Evolutionary conservation across 1,140 invertebrate genomes (phyloP).

Genomic region (Zaprionus gabonicus): DNA sequence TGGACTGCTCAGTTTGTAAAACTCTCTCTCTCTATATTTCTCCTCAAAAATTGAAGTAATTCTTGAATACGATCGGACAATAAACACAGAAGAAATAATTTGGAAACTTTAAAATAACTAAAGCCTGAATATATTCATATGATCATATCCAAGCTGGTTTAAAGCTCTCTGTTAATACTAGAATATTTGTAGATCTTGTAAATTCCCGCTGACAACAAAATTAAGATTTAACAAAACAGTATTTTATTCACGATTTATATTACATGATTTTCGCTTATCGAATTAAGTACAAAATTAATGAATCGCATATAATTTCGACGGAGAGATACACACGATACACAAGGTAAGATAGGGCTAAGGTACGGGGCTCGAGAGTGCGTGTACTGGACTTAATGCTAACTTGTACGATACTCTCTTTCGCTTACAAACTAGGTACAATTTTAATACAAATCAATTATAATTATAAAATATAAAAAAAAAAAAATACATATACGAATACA

Average conservation of each 20-base stretch:
- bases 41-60: too few relatives aligned
- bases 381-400: slow-evolving; percentile 22
- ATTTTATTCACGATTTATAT: slow-evolving; percentile 49
- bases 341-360: slow-evolving; percentile 16
- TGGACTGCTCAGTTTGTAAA: too few relatives aligned
- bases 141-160: too few relatives aligned
- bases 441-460: slow-evolving; percentile 58
- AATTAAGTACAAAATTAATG: slow-evolving; percentile 30
- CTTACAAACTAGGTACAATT: slow-evolving; percentile 52
- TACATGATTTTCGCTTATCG: slow-evolving; percentile 25
- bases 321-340: slow-evolving; percentile 1
- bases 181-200: too few relatives aligned
- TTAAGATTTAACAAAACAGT: slow-evolving; percentile 59
- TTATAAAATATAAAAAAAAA: slow-evolving; percentile 40
- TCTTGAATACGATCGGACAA: too few relatives aligned
- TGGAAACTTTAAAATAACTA: too few relatives aligned
- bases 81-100: too few relatives aligned
- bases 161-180: too few relatives aligned
- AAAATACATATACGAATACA: slow-evolving; percentile 19
- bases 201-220: too few relatives aligned
- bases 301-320: slow-evolving; percentile 25
- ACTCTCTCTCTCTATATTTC: too few relatives aligned
- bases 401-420: slow-evolving; percentile 19
- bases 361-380: slow-evolving; percentile 20
- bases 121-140: too few relatives aligned